Conservation (phyloP, 2,797 vertebrate genomes). For the Tragopan temminckii region DNA sequence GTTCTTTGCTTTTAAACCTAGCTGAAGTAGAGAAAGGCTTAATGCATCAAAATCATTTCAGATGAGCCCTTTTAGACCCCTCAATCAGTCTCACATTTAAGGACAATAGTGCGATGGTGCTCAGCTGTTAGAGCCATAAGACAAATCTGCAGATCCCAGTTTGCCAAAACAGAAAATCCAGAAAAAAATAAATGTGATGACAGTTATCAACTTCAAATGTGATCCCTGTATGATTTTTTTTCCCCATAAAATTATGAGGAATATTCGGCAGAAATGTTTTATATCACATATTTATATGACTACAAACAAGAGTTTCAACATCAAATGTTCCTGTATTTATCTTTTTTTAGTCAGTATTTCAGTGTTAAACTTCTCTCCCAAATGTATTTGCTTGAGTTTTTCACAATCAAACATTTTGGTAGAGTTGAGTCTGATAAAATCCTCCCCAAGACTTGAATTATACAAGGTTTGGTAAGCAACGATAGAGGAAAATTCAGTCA, state of each 20-base stretch:
- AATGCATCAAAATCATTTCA: not conserved
- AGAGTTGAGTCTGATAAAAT: not conserved
- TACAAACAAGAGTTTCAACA: not conserved
- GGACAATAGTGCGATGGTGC: fast-evolving
- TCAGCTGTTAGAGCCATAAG: not conserved
- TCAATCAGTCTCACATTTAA: not conserved
- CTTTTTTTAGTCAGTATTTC: not conserved
- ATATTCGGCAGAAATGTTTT: not conserved
- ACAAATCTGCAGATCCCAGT: not conserved
- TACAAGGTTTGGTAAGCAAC: not conserved
- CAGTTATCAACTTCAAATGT: not conserved
- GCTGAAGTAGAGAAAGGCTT: not conserved
- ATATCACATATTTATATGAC: not conserved
- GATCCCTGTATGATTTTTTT: not conserved
- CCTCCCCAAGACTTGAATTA: not conserved
- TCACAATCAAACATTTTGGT: not conserved
- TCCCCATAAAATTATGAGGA: not conserved
- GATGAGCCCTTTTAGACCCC: not conserved
- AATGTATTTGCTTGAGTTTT: not conserved
- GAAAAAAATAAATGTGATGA: not conserved
- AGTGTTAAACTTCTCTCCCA: not conserved
- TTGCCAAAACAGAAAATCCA: not conserved
- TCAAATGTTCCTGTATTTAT: not conserved
- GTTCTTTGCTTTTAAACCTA: not conserved
- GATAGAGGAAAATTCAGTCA: not conserved